Evolutionary conservation across 2,113 vertebrate species (phyloP).

Genomic region (Chinchilla lanigera): DNA sequence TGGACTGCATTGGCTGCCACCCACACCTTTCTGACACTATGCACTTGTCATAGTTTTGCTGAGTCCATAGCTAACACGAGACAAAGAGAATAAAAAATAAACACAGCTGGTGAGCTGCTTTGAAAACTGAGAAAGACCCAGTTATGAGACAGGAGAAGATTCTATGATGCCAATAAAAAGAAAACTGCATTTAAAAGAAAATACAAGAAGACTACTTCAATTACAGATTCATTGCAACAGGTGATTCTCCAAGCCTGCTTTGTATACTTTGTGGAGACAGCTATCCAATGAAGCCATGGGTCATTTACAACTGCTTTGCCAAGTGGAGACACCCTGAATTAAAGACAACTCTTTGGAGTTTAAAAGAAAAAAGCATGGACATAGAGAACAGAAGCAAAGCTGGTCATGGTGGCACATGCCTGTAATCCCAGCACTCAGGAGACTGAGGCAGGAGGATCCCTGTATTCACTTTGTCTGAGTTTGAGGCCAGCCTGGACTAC

Average conservation of each 20-base stretch:
- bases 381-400: background rate
- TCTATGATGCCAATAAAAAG: too few relatives aligned
- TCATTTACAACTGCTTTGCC: background rate
- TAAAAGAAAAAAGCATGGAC: background rate
- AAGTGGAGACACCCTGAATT: background rate
- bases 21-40: background rate
- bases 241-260: too few relatives aligned
- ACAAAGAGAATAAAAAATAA: background rate
- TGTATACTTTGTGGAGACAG: background rate
- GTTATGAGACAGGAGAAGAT: too few relatives aligned
- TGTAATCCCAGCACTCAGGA: too few relatives aligned
- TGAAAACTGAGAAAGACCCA: background rate
- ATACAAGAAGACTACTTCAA: too few relatives aligned
- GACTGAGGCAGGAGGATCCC: too few relatives aligned
- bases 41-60: background rate
- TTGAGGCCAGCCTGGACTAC: too few relatives aligned
- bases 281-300: background rate
- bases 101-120: background rate
- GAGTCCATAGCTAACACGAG: background rate
- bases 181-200: too few relatives aligned
- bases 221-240: too few relatives aligned
- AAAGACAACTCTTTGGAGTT: background rate
- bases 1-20: background rate
- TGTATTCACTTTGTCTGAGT: too few relatives aligned
- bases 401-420: too few relatives aligned